Evolutionary conservation across 2,888 invertebrate genomes (phyloP).

Genomic region (Sturmia bella): DNA sequence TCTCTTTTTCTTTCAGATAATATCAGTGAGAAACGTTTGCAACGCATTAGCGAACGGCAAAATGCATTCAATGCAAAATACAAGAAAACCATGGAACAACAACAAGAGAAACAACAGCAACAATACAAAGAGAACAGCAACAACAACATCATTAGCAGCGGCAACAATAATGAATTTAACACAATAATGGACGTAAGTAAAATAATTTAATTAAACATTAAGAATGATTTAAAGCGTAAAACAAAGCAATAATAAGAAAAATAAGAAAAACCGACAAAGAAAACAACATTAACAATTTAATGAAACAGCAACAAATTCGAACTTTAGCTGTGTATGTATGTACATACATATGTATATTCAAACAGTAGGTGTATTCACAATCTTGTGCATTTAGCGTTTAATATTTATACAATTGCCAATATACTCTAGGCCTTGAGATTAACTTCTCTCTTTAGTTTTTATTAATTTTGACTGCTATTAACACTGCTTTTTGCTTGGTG

Average conservation of each 20-base stretch:
- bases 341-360: neutral
- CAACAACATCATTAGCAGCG: slow-evolving; percentile 78
- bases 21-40: slow-evolving; percentile 83
- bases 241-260: neutral
- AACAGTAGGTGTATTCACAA: too few species aligned
- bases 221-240: neutral
- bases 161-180: slow-evolving; percentile 79
- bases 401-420: too few species aligned
- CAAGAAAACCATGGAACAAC: slow-evolving; percentile 85
- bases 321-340: neutral
- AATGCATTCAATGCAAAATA: slow-evolving; percentile 85
- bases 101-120: slow-evolving; percentile 75
- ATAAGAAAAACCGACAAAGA: slow-evolving; percentile 16
- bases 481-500: too few species aligned
- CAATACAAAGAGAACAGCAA: slow-evolving; percentile 78
- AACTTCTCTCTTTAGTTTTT: too few species aligned
- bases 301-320: neutral
- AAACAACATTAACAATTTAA: neutral
- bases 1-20: slow-evolving; percentile 78
- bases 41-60: slow-evolving; percentile 84
- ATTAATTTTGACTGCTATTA: too few species aligned
- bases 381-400: too few species aligned
- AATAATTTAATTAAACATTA: slow-evolving; percentile 52
- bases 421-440: too few species aligned
- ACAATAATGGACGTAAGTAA: slow-evolving; percentile 80